Conservation (phyloP, 2,113 vertebrate genomes). For the Desmodus rotundus region DNA sequence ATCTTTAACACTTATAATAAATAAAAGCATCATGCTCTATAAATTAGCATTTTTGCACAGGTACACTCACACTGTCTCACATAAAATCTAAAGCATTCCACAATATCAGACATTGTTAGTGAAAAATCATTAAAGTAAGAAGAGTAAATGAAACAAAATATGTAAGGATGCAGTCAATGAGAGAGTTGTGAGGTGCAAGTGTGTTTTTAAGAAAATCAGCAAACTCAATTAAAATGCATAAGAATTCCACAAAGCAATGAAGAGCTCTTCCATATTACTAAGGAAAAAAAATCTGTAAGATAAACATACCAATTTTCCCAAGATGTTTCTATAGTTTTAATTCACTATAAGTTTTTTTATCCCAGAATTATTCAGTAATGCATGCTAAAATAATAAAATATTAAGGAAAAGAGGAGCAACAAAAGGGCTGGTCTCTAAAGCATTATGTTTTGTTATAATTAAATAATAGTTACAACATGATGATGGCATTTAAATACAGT, state of each 20-base stretch:
- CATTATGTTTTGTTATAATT: conserved; percentile 3
- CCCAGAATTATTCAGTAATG: neutral
- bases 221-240: neutral
- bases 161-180: neutral
- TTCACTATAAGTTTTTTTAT: neutral
- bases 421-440: neutral
- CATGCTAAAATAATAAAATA: neutral
- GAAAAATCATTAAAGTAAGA: neutral
- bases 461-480: neutral
- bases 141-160: neutral
- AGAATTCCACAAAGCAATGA: neutral
- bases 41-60: neutral
- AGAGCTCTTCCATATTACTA: neutral
- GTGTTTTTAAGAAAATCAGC: neutral
- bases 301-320: neutral
- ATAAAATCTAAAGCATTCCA: neutral
- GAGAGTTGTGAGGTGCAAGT: neutral
- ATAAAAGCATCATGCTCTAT: neutral
- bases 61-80: neutral
- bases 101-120: neutral
- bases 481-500: neutral
- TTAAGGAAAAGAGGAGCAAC: neutral
- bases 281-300: neutral
- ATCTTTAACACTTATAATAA: neutral
- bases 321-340: neutral